phyloP scores from a whole-genome alignment of 1,140 invertebrate genomes.

The Pissodes strobi region DNA sequence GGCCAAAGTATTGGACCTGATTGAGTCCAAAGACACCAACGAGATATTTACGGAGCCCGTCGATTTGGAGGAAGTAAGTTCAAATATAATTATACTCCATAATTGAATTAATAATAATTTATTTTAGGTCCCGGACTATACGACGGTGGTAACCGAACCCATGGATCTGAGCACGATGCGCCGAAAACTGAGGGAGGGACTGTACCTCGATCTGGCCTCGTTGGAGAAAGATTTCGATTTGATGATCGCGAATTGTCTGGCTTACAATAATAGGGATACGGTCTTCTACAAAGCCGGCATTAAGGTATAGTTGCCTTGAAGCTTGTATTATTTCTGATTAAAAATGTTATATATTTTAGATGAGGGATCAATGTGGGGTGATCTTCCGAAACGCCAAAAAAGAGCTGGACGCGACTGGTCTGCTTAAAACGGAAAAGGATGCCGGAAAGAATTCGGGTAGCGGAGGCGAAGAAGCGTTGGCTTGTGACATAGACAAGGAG shows the following conservation, averaged over 20 bases:
- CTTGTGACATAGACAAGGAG: conserved; percentile 61
- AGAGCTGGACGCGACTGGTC: conserved; percentile 71
- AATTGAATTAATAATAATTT: conserved; percentile 1
- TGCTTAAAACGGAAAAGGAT: conserved; percentile 54
- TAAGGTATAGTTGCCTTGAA: no score
- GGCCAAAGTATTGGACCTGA: conserved; percentile 72
- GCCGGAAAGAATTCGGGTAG: conserved; percentile 27
- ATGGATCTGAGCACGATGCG: conserved; percentile 97
- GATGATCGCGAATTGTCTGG: conserved; percentile 93
- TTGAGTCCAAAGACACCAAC: conserved; percentile 79
- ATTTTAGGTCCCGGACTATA: conserved; percentile 85
- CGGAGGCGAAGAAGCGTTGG: conserved; percentile 56
- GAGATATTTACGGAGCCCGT: conserved; percentile 94
- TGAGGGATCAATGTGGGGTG: conserved; percentile 81
- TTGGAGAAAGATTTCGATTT: conserved; percentile 90
- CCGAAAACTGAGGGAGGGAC: conserved; percentile 74
- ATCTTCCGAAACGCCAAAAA: conserved; percentile 78
- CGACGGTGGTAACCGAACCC: conserved; percentile 87
- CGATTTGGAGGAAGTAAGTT: conserved; percentile 77
- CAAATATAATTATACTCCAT: no score
- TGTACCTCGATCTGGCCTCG: conserved; percentile 77
- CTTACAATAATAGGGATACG: conserved; percentile 94
- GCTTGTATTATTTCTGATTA: no score
- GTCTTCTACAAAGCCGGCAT: conserved; percentile 64
- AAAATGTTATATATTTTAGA: conserved; percentile 51